Conservation (phyloP, 2,113 vertebrate genomes). For the Phylloscopus trochilus region DNA sequence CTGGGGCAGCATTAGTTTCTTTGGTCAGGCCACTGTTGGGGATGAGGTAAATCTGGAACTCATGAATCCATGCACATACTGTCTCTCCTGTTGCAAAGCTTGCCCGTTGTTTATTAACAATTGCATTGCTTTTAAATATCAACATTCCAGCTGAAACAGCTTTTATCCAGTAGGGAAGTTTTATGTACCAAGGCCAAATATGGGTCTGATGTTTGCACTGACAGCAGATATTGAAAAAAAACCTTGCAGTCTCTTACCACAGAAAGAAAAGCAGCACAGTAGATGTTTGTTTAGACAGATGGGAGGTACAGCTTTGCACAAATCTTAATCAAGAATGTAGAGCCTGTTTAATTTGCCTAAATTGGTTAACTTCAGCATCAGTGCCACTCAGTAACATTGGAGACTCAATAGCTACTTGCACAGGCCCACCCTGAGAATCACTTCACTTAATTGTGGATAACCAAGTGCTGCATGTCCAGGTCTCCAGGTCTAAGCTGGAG, state of each 20-base stretch:
- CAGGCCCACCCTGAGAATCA: background rate
- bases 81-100: background rate
- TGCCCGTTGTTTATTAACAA: background rate
- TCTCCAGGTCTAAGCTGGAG: background rate
- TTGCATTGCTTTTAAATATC: background rate
- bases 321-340: background rate
- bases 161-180: background rate
- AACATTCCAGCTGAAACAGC: background rate
- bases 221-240: background rate
- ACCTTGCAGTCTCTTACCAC: background rate
- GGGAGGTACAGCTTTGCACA: background rate
- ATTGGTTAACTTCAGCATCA: background rate
- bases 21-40: background rate
- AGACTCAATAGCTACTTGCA: background rate
- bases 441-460: background rate
- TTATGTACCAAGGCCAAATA: background rate
- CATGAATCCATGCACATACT: background rate
- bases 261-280: background rate
- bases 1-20: background rate
- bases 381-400: background rate
- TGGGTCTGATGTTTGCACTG: background rate
- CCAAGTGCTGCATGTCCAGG: background rate
- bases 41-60: background rate
- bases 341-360: background rate
- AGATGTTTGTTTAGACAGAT: background rate